Conservation (phyloP, 1,140 invertebrate species). For the Aricia agestis region DNA sequence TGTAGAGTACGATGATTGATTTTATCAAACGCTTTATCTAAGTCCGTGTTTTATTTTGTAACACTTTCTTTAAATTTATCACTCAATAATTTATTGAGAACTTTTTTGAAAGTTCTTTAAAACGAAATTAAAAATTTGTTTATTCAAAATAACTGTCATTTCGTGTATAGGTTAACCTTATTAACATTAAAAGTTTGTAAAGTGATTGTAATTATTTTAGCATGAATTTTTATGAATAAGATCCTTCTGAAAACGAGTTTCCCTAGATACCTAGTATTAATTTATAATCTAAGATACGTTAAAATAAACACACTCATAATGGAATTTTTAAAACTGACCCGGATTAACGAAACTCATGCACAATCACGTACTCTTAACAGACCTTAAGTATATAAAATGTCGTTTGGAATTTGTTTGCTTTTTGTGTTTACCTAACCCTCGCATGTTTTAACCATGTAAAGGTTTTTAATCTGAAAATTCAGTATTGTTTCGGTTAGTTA, state of each 20-base stretch:
- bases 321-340: conserved; percentile 8
- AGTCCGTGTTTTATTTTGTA: conserved; percentile 13
- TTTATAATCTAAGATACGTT: not conserved
- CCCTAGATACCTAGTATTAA: not conserved
- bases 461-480: not conserved
- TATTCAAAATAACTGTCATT: too few species aligned
- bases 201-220: too few species aligned
- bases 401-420: not conserved
- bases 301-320: conserved; percentile 11
- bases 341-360: conserved; percentile 39
- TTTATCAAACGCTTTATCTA: conserved; percentile 8
- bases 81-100: not conserved
- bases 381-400: conserved; percentile 14
- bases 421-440: not conserved
- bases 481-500: too few species aligned
- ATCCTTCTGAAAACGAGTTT: too few species aligned
- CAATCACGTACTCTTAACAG: conserved; percentile 35
- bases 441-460: not conserved
- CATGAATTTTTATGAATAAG: too few species aligned
- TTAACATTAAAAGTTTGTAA: too few species aligned
- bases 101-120: not conserved
- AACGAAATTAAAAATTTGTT: too few species aligned
- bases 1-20: conserved; percentile 17
- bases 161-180: too few species aligned
- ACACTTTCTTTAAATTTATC: not conserved